Evolutionary conservation across 1,140 invertebrate genomes (phyloP), one percentile per base, ranked within the genome.

Genomic region (Drosophila mayri): DNA sequence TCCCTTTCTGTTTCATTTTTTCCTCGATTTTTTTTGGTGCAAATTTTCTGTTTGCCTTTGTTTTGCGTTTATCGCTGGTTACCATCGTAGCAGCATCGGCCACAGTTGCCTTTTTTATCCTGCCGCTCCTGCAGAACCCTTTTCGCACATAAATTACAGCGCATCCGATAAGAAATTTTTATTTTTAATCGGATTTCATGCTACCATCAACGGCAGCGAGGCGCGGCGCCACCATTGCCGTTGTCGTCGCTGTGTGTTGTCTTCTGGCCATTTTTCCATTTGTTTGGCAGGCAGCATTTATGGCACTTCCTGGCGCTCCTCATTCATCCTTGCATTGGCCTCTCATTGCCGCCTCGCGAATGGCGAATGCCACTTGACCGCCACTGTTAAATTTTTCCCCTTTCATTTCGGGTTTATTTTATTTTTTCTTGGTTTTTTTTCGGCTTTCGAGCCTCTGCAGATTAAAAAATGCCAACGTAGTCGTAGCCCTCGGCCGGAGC

Each of bases 141-240:
- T 91, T 91, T 91, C 85, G 90, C 90, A 90, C 90, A 92, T 92
- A 92, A 92, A 92, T 92, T 91, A 91, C 91, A 90, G 78, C 76
- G 75, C 87, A 92, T 92, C 91, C 88, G 91, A 92, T 92, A 92
- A 92, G 91, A 84, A 75, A 81, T 90, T 92, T 87, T 91, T 92
- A 92, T 92, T 92, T 92, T 92, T 92, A 92, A 92, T 92, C 91
- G 91, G 91, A 92, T 92, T 92, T 92, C 85, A 90, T 90, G 85
- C 64, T 90, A 73, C 85, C 85, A 84, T 90, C 85, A 87, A 63
- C 73, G 84, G 72, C 83, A 76, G 32, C 50, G 32, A 20, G 30
- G 37, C 58, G 35, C 35, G 52, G 35, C 52, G 37, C 62, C 76
- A 47, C 61, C 70, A 73, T 41, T 68, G 64, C 47, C 75, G 37